A percentile compares a stretch with the other conserved stretches of the same genome.
These are phyloP conservation scores for Eulemur rufifrons DNA, from an alignment of 2,113 vertebrate genomes.

Conservation along the genomic window DNA sequence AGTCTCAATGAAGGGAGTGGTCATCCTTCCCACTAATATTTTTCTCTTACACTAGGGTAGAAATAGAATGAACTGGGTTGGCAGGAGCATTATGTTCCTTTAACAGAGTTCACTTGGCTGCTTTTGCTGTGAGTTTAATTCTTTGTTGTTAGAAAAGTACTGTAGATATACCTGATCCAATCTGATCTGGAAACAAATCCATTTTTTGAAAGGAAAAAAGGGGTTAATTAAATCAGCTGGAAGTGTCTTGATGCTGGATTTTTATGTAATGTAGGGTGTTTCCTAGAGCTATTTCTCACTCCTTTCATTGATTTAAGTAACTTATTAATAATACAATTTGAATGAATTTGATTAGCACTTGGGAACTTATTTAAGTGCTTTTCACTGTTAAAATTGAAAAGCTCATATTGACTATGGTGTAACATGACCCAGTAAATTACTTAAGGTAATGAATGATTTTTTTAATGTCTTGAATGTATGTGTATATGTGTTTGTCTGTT, in stretches of 20 bases:
- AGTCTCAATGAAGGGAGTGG: background rate
- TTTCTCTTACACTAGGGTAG: background rate
- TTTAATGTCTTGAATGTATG: background rate
- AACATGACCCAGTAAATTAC: background rate
- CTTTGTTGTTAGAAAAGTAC: background rate
- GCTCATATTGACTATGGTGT: background rate
- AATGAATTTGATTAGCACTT: constrained; percentile 37
- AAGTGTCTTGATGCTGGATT: background rate
- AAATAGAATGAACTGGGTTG: background rate
- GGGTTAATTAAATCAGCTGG: background rate
- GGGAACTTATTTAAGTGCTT: constrained; percentile 34
- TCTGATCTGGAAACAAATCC: background rate
- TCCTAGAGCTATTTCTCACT: constrained; percentile 25
- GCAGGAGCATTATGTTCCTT: background rate
- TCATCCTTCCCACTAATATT: background rate
- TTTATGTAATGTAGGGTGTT: constrained; percentile 11
- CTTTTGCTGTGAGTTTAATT: background rate
- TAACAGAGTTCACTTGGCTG: background rate
- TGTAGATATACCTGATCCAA: background rate
- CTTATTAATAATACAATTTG: constrained; percentile 20
- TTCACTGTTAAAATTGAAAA: constrained; percentile 37
- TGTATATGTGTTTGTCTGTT: background rate
- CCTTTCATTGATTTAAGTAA: constrained; percentile 48
- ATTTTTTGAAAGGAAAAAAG: background rate
- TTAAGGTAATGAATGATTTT: constrained; percentile 28